Evolutionary conservation across 2,888 invertebrate genomes (phyloP).

Genomic region (Oligia strigilis): DNA sequence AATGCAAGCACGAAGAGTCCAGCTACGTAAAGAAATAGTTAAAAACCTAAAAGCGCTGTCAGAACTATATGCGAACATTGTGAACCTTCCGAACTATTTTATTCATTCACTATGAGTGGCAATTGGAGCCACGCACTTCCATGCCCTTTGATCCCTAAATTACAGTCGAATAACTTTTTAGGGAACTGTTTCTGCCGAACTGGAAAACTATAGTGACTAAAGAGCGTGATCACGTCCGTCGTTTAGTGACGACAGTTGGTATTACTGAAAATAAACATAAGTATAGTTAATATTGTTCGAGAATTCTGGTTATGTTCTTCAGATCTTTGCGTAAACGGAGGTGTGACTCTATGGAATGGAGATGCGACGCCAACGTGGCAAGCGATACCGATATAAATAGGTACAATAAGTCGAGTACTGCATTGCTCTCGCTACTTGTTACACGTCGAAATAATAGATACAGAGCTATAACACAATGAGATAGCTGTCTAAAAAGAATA

Average conservation of each 20-base stretch:
- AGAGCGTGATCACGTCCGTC: not conserved
- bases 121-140: slow-evolving; percentile 14
- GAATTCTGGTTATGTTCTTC: not conserved
- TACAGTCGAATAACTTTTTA: slow-evolving; percentile 41
- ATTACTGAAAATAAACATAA: not conserved
- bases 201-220: slow-evolving; percentile 14
- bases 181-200: slow-evolving; percentile 18
- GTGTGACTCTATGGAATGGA: slow-evolving; percentile 9
- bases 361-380: slow-evolving; percentile 6
- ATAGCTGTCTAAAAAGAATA: not conserved
- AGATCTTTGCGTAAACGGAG: slow-evolving; percentile 12
- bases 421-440: slow-evolving; percentile 21
- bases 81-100: slow-evolving; percentile 8
- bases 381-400: slow-evolving; percentile 40
- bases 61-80: slow-evolving; percentile 2
- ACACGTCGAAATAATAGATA: slow-evolving; percentile 3
- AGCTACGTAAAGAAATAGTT: not conserved
- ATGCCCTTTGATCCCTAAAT: slow-evolving; percentile 50
- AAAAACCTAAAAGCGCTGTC: slow-evolving; percentile 5
- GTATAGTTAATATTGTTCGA: not conserved
- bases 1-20: not conserved
- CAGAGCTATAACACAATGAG: not conserved
- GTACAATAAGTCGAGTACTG: slow-evolving; percentile 14
- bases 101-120: slow-evolving; percentile 2
- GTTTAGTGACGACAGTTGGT: not conserved